Conservation (phyloP, 2,888 invertebrate species). For the Agriopis leucophaearia region DNA sequence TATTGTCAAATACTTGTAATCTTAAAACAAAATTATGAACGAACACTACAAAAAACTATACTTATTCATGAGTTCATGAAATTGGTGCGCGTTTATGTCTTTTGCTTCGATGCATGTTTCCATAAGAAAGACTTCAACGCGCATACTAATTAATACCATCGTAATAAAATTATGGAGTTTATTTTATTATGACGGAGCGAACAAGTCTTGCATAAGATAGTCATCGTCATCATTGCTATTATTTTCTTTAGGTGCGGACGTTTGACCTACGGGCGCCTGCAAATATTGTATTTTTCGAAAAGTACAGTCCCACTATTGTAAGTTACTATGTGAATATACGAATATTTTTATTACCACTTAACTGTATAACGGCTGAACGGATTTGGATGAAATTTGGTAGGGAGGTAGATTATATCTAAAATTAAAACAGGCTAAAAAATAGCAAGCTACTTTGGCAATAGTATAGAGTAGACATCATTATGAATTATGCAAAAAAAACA, state of each 20-base stretch:
- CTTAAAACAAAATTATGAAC: neutral
- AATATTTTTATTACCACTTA: too few species aligned
- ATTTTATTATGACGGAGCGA: neutral
- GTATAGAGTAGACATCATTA: too few species aligned
- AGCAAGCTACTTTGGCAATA: too few species aligned
- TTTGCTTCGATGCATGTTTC: neutral
- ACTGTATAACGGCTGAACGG: neutral
- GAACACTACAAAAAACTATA: neutral
- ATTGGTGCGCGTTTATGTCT: neutral
- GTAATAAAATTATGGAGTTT: too few species aligned
- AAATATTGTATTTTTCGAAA: neutral
- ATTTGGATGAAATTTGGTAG: neutral
- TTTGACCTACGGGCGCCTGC: too few species aligned
- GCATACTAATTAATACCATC: neutral
- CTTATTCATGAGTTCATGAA: neutral
- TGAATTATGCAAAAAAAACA: too few species aligned
- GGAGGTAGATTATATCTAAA: too few species aligned
- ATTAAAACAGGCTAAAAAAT: too few species aligned
- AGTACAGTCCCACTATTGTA: too few species aligned
- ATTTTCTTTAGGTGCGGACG: neutral
- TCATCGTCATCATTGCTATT: neutral
- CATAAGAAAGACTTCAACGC: conserved; percentile 35
- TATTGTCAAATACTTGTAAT: neutral
- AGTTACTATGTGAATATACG: too few species aligned
- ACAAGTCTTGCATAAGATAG: neutral